phyloP scores from a whole-genome alignment of 2,113 vertebrate species.

The Panthera tigris region DNA sequence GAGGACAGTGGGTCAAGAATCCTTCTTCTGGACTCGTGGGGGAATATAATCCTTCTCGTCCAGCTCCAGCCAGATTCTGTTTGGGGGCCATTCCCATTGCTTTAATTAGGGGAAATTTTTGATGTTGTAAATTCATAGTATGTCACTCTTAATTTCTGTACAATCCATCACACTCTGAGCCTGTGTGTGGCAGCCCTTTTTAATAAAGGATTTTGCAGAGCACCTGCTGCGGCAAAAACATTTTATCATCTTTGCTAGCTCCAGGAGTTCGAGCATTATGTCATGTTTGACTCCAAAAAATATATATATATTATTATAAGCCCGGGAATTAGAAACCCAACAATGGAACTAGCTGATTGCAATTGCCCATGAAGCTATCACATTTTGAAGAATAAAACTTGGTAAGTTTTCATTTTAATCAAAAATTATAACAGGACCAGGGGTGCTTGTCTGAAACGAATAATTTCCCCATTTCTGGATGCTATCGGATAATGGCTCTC shows the following conservation, averaged over 20 bases:
- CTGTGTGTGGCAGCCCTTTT: conserved; percentile 74
- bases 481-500: conserved; percentile 79
- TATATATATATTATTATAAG: conserved; percentile 71
- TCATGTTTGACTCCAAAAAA: conserved; percentile 71
- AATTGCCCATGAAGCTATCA: conserved; percentile 76
- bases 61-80: conserved; percentile 58
- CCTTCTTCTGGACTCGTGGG: conserved; percentile 54
- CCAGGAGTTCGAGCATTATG: conserved; percentile 66
- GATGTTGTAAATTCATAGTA: conserved; percentile 68
- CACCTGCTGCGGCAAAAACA: conserved; percentile 80
- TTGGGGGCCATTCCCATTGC: conserved; percentile 60
- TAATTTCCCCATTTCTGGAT: conserved; percentile 75
- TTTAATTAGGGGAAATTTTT: conserved; percentile 80
- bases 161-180: conserved; percentile 72
- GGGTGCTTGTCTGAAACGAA: conserved; percentile 74
- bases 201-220: conserved; percentile 82
- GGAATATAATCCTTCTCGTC: conserved; percentile 50
- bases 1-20: conserved; percentile 72
- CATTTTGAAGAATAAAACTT: conserved; percentile 70
- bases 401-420: conserved; percentile 78
- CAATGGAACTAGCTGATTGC: conserved; percentile 62
- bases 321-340: conserved; percentile 64
- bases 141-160: conserved; percentile 82
- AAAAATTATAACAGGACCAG: conserved; percentile 68
- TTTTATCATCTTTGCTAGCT: conserved; percentile 73